Evolutionary conservation across 2,113 vertebrate species (phyloP).

Genomic region (Mormyrus lacerda): DNA sequence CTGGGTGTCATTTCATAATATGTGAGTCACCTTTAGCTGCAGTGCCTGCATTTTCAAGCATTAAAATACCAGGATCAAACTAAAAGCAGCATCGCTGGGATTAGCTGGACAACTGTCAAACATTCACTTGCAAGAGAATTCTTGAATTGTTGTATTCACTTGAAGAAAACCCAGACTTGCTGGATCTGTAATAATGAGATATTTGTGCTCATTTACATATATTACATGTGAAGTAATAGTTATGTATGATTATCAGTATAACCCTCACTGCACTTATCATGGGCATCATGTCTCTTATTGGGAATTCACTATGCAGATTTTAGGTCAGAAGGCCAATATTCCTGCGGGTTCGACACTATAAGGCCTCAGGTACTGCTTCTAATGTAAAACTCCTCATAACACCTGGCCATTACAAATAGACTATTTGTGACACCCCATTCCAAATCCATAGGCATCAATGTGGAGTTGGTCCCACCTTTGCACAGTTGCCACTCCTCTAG

Average conservation of each 20-base stretch:
- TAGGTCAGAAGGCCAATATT: background rate
- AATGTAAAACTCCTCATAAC: background rate
- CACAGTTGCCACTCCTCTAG: too few relatives aligned
- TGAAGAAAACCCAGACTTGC: too few relatives aligned
- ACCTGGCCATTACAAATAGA: background rate
- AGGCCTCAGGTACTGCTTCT: background rate
- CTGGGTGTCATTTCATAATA: background rate
- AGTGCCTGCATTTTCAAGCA: background rate
- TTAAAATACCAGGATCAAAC: background rate
- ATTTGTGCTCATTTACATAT: background rate
- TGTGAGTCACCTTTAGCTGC: constrained; percentile 9
- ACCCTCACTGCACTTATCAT: too few relatives aligned
- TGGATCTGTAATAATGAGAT: background rate
- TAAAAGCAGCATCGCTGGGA: background rate
- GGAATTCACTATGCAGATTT: background rate
- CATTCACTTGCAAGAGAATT: background rate
- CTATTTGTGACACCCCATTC: too few relatives aligned
- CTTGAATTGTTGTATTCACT: too few relatives aligned
- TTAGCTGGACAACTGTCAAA: background rate
- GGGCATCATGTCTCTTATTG: background rate
- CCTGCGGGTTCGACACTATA: background rate
- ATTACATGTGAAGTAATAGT: too few relatives aligned
- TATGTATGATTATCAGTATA: too few relatives aligned
- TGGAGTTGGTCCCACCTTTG: too few relatives aligned
- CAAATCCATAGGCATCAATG: too few relatives aligned